These are phyloP conservation scores for Drosophila sordidula DNA, from an alignment of 2,888 invertebrate genomes.

Conservation along the genomic window DNA sequence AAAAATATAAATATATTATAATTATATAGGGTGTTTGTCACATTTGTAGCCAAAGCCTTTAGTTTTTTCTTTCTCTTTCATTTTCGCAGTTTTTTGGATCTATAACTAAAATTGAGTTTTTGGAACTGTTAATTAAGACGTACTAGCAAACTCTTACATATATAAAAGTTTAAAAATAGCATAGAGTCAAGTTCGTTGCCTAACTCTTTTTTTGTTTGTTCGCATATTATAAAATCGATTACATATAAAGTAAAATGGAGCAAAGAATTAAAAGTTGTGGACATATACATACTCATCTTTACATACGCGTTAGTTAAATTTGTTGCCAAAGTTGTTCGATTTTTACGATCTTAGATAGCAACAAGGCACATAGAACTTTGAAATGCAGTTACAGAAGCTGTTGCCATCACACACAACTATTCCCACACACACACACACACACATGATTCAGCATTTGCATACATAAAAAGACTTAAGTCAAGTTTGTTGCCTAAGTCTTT, in stretches of 20 bases:
- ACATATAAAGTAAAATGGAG: background rate
- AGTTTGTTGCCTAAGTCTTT: constrained; percentile 64
- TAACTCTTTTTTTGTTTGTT: constrained; percentile 11
- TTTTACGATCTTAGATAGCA: background rate
- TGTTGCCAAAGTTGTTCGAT: constrained; percentile 16
- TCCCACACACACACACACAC: background rate
- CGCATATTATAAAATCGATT: background rate
- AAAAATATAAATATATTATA: no score
- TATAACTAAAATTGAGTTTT: no score
- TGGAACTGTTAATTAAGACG: background rate
- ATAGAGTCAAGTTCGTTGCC: constrained; percentile 15
- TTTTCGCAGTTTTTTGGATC: no score
- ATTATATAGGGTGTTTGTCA: no score
- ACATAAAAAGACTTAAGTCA: constrained; percentile 18
- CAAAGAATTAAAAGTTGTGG: background rate
- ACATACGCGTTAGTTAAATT: constrained; percentile 5
- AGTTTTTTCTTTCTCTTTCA: no score
- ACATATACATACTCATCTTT: background rate
- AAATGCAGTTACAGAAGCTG: background rate
- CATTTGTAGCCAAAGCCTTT: no score
- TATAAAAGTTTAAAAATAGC: background rate
- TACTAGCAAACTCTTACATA: background rate
- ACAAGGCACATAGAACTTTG: background rate
- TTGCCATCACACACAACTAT: background rate
- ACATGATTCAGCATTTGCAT: constrained; percentile 5